Conservation (phyloP, 2,888 invertebrate species). For the Drosophila sordidapex region DNA sequence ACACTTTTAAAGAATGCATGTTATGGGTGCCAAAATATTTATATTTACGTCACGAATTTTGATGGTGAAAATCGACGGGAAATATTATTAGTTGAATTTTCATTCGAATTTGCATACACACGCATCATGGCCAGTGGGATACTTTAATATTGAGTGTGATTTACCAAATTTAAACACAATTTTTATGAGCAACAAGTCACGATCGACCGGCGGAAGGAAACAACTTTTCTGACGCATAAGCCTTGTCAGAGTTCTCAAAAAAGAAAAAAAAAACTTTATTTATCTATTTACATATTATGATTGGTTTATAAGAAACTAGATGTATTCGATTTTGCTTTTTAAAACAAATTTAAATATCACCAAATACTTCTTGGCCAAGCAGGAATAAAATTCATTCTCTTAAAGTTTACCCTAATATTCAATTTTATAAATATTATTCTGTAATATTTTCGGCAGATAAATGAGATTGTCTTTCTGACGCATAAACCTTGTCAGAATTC, state of each 20-base stretch:
- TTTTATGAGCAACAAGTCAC: slow-evolving; percentile 25
- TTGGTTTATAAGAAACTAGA: background rate
- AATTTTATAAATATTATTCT: background rate
- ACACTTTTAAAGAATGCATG: slow-evolving; percentile 28
- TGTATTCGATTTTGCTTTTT: background rate
- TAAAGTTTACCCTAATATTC: background rate
- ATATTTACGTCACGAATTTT: slow-evolving; percentile 40
- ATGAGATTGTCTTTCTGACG: background rate
- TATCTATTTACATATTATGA: background rate
- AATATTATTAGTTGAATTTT: slow-evolving; percentile 22
- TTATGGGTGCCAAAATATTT: slow-evolving; percentile 22
- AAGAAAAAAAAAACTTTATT: background rate
- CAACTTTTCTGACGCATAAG: background rate
- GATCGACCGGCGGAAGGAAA: slow-evolving; percentile 33
- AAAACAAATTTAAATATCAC: background rate
- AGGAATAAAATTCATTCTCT: background rate
- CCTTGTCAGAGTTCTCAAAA: background rate
- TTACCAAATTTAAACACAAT: slow-evolving; percentile 29
- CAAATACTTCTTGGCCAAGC: background rate
- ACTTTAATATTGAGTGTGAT: slow-evolving; percentile 37
- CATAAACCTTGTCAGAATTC: background rate
- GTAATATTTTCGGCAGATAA: background rate
- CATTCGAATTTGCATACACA: slow-evolving; percentile 16
- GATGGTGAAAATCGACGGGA: slow-evolving; percentile 2
- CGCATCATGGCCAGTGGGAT: slow-evolving; percentile 4